Evolutionary conservation across 2,113 vertebrate genomes (phyloP).

Genomic region (Nothobranchius furzeri): DNA sequence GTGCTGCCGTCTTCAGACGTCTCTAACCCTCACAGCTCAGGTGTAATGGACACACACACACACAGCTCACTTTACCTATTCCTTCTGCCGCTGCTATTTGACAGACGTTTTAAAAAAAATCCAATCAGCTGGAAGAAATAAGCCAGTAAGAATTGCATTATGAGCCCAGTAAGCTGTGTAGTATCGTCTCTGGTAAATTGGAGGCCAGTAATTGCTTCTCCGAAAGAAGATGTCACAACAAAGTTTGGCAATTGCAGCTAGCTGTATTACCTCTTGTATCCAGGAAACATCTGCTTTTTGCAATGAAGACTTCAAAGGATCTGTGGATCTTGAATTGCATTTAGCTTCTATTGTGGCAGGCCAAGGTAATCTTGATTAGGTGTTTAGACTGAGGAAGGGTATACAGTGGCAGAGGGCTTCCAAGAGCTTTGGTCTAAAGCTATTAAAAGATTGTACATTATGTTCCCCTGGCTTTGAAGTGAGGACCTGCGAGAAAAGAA

Average conservation of each 20-base stretch:
- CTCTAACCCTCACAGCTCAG: too few relatives aligned
- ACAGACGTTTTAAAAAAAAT: slow-evolving; percentile 91
- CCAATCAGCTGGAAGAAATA: slow-evolving; percentile 98
- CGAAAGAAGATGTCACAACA: slow-evolving; percentile 94
- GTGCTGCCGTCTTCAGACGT: too few relatives aligned
- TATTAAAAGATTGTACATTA: slow-evolving; percentile 99
- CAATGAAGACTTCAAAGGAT: slow-evolving; percentile 97
- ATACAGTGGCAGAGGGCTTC: slow-evolving; percentile 89
- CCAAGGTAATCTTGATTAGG: slow-evolving; percentile 98
- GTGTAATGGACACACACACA: neutral
- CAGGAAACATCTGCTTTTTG: slow-evolving; percentile 92
- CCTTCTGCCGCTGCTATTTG: slow-evolving; percentile 78
- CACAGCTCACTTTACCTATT: slow-evolving; percentile 75
- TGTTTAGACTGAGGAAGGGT: slow-evolving; percentile 98
- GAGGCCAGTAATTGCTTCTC: slow-evolving; percentile 95
- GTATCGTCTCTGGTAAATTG: slow-evolving; percentile 99
- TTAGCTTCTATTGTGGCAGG: slow-evolving; percentile 98
- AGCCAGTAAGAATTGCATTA: slow-evolving; percentile 95
- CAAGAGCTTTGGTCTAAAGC: slow-evolving; percentile 98
- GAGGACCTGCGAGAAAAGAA: slow-evolving; percentile 89
- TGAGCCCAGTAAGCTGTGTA: slow-evolving; percentile 98
- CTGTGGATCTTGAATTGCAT: slow-evolving; percentile 97
- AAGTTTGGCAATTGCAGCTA: slow-evolving; percentile 94
- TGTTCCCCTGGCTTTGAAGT: slow-evolving; percentile 99
- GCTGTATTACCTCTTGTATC: slow-evolving; percentile 94